Evolutionary conservation across 1,140 invertebrate genomes (phyloP), one percentile per base, ranked within the genome.

Genomic region (Calephelis nemesis): DNA sequence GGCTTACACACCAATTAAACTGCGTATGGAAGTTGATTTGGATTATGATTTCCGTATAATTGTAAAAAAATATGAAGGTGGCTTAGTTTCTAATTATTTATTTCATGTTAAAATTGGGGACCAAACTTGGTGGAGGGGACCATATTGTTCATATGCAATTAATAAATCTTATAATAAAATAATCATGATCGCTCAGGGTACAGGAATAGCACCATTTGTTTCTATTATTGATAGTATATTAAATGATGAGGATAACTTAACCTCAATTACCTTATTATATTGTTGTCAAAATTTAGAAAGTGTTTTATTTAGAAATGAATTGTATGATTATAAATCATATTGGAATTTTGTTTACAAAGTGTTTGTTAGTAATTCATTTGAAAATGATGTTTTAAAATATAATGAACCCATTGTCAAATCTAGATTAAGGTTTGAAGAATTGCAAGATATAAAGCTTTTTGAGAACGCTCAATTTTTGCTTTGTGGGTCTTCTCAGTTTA

Each of bases 261-360:
- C 93, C 6, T 82, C 91, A 75, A 75, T 96, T 47, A 82, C 89
- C 62, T 84, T 96, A 45, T 82, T 92, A 62, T 95, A 93, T 87
- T 94, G 93, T 73, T 94, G 93, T 82, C 80, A 86, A 73, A 88
- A 75, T 63, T 83, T 90, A 49, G 74, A 91, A 52, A 88, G 93
- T 68, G 93, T 96, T 65, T 83, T 95, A 47, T 88, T 95, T 47
- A 92, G 94, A 77, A 74, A 93, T 60, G 86, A 94, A 70, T 75
- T 96, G 6, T 93, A 93, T 77, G 73, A 88, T 19, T 93, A 93
- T 73, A 83, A 81, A 50, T 76, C 77, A 11, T 94, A 88, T 85
- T 96, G 95, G 95, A 96, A 96, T 91, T 95, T 96, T 78, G 88
- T 83, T 64, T 93, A 94, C 73, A 84, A 89, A 69, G 89, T 95